phyloP scores from a whole-genome alignment of 1,140 invertebrate genomes.

The Platorchestia sp. region DNA sequence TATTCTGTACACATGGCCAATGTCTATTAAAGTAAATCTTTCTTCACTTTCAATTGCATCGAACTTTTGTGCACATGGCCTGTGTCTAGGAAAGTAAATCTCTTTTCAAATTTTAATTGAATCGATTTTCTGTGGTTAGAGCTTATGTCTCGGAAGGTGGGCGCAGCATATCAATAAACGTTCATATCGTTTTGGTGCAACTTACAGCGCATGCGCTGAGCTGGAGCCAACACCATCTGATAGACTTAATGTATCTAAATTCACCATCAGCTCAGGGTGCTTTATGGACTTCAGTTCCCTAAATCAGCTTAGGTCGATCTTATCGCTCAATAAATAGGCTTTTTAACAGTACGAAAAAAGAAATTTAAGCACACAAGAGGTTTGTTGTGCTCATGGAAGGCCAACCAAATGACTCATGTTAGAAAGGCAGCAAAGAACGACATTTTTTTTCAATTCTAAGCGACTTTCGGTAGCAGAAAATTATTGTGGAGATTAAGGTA shows the following conservation, averaged over 20 bases:
- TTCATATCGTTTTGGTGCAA: not conserved
- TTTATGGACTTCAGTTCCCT: conserved; percentile 35
- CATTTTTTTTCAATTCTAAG: not conserved
- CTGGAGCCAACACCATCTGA: not conserved
- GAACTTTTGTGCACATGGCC: too few species aligned
- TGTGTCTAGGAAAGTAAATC: too few species aligned
- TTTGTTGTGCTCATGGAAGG: not conserved
- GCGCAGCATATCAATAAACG: not conserved
- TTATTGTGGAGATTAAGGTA: not conserved
- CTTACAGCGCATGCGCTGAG: not conserved
- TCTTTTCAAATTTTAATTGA: not conserved
- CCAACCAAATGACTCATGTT: not conserved
- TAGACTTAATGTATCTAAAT: conserved; percentile 55
- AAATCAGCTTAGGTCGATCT: conserved; percentile 45
- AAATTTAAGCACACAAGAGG: not conserved
- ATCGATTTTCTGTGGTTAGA: not conserved
- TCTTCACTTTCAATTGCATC: too few species aligned
- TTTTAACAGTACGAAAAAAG: conserved; percentile 45
- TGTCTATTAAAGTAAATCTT: too few species aligned
- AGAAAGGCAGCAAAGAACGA: not conserved
- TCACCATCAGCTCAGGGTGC: conserved; percentile 37
- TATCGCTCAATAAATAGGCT: conserved; percentile 47
- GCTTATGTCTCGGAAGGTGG: not conserved
- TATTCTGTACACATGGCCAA: too few species aligned
- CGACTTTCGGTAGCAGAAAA: not conserved